A percentile compares a stretch with the other conserved stretches of the same genome.
phyloP scores from a whole-genome alignment of 2,797 vertebrate genomes.

The Diplodus puntazzo region DNA sequence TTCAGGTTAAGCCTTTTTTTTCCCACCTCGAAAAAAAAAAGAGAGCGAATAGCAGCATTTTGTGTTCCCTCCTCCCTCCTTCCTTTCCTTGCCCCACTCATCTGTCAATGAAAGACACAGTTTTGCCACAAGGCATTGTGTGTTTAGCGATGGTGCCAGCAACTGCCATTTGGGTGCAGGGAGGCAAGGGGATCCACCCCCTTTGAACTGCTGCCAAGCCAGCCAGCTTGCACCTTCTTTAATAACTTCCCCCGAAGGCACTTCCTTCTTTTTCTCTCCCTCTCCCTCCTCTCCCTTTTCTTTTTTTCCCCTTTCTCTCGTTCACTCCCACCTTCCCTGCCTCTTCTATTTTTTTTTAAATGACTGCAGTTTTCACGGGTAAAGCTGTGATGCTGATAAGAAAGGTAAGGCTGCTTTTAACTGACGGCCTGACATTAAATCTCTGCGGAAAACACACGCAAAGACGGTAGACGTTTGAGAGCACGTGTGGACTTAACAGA shows the following conservation, averaged over 20 bases:
- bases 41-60: constrained; percentile 73
- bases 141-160: constrained; percentile 85
- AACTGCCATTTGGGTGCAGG: constrained; percentile 86
- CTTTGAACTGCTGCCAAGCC: constrained; percentile 88
- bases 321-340: constrained; percentile 75
- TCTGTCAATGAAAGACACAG: constrained; percentile 85
- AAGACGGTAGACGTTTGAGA: constrained; percentile 56
- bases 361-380: constrained; percentile 82
- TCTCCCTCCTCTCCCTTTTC: constrained; percentile 49
- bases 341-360: constrained; percentile 74
- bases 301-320: constrained; percentile 62
- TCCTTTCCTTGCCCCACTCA: constrained; percentile 74
- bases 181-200: constrained; percentile 83
- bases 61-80: constrained; percentile 72
- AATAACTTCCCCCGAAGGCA: constrained; percentile 86
- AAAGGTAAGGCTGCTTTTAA: constrained; percentile 82
- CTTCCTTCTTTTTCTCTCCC: constrained; percentile 78
- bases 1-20: constrained; percentile 74
- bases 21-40: constrained; percentile 37
- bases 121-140: constrained; percentile 88
- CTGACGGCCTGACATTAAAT: constrained; percentile 82
- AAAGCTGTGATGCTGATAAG: constrained; percentile 86
- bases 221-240: constrained; percentile 85
- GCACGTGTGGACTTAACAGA: constrained; percentile 38
- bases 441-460: constrained; percentile 55